These are phyloP conservation scores for Pilophorus perplexus DNA, from an alignment of 2,888 invertebrate genomes.

Conservation along the genomic window DNA sequence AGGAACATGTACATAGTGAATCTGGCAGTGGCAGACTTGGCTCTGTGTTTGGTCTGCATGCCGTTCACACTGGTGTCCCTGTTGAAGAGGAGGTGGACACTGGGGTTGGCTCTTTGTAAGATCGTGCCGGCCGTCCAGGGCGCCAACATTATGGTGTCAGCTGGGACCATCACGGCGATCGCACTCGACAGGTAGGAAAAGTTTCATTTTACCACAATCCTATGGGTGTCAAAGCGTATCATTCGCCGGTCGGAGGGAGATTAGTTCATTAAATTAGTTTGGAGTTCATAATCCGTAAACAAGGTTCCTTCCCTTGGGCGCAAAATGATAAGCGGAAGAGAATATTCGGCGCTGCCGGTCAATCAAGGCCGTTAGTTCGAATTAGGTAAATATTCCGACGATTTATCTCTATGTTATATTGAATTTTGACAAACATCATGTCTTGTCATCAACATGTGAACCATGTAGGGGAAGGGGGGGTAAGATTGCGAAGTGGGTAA, in stretches of 20 bases:
- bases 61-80: slow-evolving; percentile 59
- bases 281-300: too few species aligned
- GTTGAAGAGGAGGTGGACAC: slow-evolving; percentile 55
- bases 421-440: too few species aligned
- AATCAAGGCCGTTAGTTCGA: too few species aligned
- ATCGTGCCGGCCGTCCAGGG: slow-evolving; percentile 59
- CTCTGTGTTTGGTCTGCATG: slow-evolving; percentile 59
- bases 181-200: slow-evolving; percentile 51
- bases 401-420: too few species aligned
- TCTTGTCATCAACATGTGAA: too few species aligned
- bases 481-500: too few species aligned
- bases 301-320: too few species aligned
- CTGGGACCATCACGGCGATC: slow-evolving; percentile 60
- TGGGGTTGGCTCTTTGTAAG: slow-evolving; percentile 59
- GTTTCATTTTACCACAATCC: background rate
- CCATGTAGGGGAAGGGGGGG: too few species aligned
- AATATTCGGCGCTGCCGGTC: too few species aligned
- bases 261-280: background rate
- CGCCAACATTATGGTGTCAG: slow-evolving; percentile 60
- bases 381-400: too few species aligned
- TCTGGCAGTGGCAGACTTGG: slow-evolving; percentile 58
- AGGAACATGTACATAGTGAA: slow-evolving; percentile 59
- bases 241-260: background rate
- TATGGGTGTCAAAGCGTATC: background rate
- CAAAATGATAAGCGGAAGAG: too few species aligned